Conservation (phyloP, 2,797 vertebrate genomes). For the Pipistrellus kuhlii region DNA sequence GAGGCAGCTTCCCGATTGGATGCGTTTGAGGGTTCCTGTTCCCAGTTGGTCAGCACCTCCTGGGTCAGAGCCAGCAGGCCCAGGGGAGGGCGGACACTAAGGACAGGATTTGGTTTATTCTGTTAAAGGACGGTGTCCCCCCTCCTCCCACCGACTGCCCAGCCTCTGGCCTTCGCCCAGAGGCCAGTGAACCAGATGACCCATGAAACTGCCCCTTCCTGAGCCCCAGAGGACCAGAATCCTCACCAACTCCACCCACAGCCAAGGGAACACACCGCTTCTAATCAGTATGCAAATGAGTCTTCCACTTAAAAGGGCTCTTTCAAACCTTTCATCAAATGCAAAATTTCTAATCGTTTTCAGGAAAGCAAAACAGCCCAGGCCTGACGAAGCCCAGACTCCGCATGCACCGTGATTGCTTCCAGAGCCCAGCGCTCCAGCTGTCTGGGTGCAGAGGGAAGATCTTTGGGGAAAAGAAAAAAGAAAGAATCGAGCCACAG, state of each 20-base stretch:
- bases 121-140: rapidly evolving
- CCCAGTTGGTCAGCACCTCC: no score
- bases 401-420: constrained; percentile 2
- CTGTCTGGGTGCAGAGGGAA: not conserved
- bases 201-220: not conserved
- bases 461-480: not conserved
- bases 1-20: no score
- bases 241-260: not conserved
- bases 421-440: constrained; percentile 40
- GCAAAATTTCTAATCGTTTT: constrained; percentile 56
- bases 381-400: constrained; percentile 67
- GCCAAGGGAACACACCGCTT: not conserved
- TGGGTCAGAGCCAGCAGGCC: no score
- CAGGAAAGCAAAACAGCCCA: not conserved
- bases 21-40: no score
- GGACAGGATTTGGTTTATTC: no score
- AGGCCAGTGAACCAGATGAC: not conserved
- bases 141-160: rapidly evolving
- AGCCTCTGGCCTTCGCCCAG: rapidly evolving
- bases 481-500: rapidly evolving
- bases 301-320: constrained; percentile 29
- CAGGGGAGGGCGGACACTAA: no score
- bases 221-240: not conserved
- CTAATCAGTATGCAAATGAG: constrained; percentile 18
- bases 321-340: constrained; percentile 71